Evolutionary conservation across 2,797 vertebrate species (phyloP), one percentile per base, ranked within the genome.

Genomic region (Dromococcyx pavoninus): DNA sequence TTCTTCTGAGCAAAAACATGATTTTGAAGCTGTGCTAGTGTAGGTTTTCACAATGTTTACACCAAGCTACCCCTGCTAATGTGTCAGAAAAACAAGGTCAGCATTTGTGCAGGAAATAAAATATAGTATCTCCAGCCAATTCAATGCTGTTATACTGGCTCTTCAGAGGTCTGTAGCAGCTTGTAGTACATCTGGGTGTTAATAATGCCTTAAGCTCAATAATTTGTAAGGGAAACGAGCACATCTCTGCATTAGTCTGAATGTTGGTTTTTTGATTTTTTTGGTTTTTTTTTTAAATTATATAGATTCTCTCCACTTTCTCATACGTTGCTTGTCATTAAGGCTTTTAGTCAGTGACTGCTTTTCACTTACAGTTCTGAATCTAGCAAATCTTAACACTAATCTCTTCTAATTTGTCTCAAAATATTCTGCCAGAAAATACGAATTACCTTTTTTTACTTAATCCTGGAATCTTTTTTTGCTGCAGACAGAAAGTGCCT

Each of bases 401-500:
- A 19, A 76, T 91, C 19, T 76, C 35, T 88, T 60, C 17, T 64
- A 39, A 72, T 53, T 75, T 72, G 22, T 70, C 28, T 79, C 15
- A 64, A 88, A 81, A 54, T 88, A 78, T 17, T 86, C 23, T 86
- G n/a, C 44, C 56, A 46, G 56, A 77, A 81, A 90, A 48, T 78
- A 76, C 44, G 41, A 87, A 46, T 88, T 72, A 39, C 7, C 7
- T 73, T 53, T 88, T 80, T 88, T 53, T 8, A 70, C 83, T 81
- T 56, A 81, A 65, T 64, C 27, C 18, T 84, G 14, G 67, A 79
- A 92, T 88, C 58, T 24, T 91, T 24, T 91, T 66, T 97, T 91
- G 93, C 80, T 95, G 75, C 96, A 99, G 99, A 99, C 99, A 93
- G 99, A 99, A 98, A 99, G 98, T 98, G 99, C 99, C 97, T 99